Evolutionary conservation across 2,113 vertebrate species (phyloP).

Genomic region (Melanotaenia duboulayi): DNA sequence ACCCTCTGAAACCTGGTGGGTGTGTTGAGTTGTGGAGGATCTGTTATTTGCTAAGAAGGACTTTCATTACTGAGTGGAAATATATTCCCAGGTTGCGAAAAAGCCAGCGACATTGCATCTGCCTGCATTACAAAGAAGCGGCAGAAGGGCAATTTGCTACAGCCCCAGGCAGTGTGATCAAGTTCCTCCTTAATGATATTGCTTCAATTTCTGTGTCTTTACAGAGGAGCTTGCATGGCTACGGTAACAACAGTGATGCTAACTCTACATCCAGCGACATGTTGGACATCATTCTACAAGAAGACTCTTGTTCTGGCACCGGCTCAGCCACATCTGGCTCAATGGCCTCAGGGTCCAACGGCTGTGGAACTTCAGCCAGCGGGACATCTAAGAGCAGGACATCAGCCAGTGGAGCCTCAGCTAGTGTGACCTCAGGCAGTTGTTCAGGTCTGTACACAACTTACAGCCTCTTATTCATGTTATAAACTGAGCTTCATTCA

Average conservation of each 20-base stretch:
- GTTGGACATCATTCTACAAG: slow-evolving; percentile 88
- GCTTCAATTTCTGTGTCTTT: slow-evolving; percentile 33
- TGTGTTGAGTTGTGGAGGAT: not conserved
- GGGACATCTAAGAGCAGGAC: slow-evolving; percentile 71
- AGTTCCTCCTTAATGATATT: slow-evolving; percentile 12
- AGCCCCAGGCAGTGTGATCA: not conserved
- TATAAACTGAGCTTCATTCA: not conserved
- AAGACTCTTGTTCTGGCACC: slow-evolving; percentile 87
- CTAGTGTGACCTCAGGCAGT: slow-evolving; percentile 80
- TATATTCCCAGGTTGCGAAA: not conserved
- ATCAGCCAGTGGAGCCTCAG: slow-evolving; percentile 64
- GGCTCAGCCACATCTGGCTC: slow-evolving; percentile 89
- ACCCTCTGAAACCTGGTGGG: not conserved
- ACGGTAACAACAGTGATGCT: slow-evolving; percentile 83
- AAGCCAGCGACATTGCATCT: not conserved
- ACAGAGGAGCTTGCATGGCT: slow-evolving; percentile 65
- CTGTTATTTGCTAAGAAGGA: slow-evolving; percentile 5
- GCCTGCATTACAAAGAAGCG: not conserved
- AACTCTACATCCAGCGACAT: slow-evolving; percentile 90
- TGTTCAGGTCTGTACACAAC: slow-evolving; percentile 80
- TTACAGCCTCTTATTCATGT: not conserved
- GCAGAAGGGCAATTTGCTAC: slow-evolving; percentile 2
- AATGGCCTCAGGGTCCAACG: slow-evolving; percentile 88
- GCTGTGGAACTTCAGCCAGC: slow-evolving; percentile 78
- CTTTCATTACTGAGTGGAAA: slow-evolving; percentile 6